Evolutionary conservation across 2,797 vertebrate species (phyloP).

Genomic region (Cichlasoma orientale): DNA sequence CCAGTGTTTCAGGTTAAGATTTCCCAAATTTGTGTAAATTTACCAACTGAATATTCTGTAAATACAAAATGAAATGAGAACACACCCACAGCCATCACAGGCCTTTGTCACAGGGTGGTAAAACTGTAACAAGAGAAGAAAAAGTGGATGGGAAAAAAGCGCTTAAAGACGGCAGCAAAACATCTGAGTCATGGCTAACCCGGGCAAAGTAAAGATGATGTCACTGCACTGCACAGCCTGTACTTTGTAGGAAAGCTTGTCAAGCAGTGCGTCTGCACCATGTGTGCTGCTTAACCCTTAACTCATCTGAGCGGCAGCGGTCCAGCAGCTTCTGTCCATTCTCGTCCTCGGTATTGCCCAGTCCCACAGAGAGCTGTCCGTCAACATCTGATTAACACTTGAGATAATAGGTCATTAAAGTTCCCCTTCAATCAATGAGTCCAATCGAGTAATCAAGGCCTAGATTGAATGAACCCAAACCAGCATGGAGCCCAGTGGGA

Average conservation of each 20-base stretch:
- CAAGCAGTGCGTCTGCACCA: not conserved
- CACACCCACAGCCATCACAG: constrained; percentile 17
- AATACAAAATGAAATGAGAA: constrained; percentile 56
- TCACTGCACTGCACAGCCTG: constrained; percentile 41
- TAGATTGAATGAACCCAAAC: constrained; percentile 73
- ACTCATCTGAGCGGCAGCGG: constrained; percentile 47
- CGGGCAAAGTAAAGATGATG: constrained; percentile 36
- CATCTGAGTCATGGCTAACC: constrained; percentile 55
- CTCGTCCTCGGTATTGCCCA: constrained; percentile 51
- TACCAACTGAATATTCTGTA: constrained; percentile 40
- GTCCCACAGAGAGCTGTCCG: constrained; percentile 67
- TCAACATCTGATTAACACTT: constrained; percentile 82
- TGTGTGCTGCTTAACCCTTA: constrained; percentile 29
- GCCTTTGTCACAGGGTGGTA: constrained; percentile 36
- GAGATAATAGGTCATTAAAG: constrained; percentile 83
- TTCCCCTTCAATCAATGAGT: constrained; percentile 78
- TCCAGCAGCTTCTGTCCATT: constrained; percentile 52
- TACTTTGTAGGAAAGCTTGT: constrained; percentile 32
- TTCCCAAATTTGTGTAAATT: not conserved
- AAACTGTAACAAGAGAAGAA: constrained; percentile 44
- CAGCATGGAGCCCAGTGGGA: constrained; percentile 60
- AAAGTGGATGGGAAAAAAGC: constrained; percentile 14
- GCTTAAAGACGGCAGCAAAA: constrained; percentile 29
- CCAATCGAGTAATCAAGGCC: constrained; percentile 78
- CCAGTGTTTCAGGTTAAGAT: not conserved